Conservation (phyloP, 2,797 vertebrate genomes). For the Gorsachius magnificus region DNA sequence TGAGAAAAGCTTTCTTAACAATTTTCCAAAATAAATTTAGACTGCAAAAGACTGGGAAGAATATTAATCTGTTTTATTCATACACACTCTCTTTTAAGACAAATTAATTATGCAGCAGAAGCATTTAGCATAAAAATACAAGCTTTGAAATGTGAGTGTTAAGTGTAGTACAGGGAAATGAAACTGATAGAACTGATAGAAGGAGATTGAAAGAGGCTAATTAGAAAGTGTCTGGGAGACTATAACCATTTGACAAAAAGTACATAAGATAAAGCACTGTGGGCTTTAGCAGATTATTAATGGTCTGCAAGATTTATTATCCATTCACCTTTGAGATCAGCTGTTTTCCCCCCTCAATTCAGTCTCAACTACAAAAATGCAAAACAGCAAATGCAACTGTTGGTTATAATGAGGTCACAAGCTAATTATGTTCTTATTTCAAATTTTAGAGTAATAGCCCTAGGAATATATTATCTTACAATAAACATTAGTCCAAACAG, state of each 20-base stretch:
- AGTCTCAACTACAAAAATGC: neutral
- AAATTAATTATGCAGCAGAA: slow-evolving; percentile 59
- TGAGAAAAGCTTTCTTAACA: slow-evolving; percentile 15
- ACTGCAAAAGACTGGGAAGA: slow-evolving; percentile 24
- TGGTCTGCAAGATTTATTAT: slow-evolving; percentile 6
- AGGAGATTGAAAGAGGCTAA: slow-evolving; percentile 48
- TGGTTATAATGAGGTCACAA: slow-evolving; percentile 3
- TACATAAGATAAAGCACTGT: neutral
- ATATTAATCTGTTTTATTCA: slow-evolving; percentile 57
- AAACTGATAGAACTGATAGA: slow-evolving; percentile 41
- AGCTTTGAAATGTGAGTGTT: slow-evolving; percentile 49
- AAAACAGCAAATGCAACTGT: neutral
- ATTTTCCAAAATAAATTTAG: slow-evolving; percentile 17
- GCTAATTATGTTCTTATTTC: neutral
- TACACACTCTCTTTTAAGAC: slow-evolving; percentile 25
- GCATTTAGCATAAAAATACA: slow-evolving; percentile 60
- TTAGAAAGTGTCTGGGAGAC: slow-evolving; percentile 40
- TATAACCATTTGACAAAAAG: slow-evolving; percentile 22
- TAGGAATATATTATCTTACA: neutral
- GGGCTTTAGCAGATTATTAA: slow-evolving; percentile 42
- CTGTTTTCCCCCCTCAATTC: neutral
- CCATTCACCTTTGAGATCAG: neutral
- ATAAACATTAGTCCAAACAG: neutral
- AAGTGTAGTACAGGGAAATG: slow-evolving; percentile 54
- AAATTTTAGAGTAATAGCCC: neutral